phyloP scores from a whole-genome alignment of 2,113 vertebrate genomes.

The Martes martes region DNA sequence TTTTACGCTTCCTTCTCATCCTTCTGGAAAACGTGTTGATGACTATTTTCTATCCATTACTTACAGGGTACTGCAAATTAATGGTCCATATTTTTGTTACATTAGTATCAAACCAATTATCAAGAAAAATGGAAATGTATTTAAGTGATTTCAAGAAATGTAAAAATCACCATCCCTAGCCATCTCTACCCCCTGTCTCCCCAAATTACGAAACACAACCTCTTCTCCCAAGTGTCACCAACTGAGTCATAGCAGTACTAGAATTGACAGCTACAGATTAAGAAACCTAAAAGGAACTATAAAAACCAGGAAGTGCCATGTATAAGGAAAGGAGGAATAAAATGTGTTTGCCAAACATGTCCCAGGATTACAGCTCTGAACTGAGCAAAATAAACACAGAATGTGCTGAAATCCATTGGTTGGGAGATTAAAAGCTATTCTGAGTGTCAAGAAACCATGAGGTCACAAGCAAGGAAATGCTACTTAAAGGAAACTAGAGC shows the following conservation, averaged over 20 bases:
- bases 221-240: not conserved
- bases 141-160: not conserved
- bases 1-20: not conserved
- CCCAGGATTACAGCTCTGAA: not conserved
- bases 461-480: not conserved
- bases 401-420: not conserved
- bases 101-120: not conserved
- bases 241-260: not conserved
- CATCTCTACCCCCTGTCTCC: not conserved
- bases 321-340: not conserved
- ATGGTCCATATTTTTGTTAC: not conserved
- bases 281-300: not conserved
- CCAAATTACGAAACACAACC: not conserved
- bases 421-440: conserved; percentile 16
- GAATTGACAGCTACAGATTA: not conserved
- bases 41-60: not conserved
- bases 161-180: not conserved
- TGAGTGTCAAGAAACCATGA: not conserved
- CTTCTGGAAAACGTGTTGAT: not conserved
- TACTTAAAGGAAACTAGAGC: not conserved
- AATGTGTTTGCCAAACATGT: conserved; percentile 16
- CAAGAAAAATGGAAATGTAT: not conserved
- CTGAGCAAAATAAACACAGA: not conserved
- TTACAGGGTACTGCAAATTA: not conserved
- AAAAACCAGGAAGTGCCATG: not conserved